Evolutionary conservation across 2,113 vertebrate genomes (phyloP), one percentile per base, ranked within the genome.

Genomic region (Pleuronectes platessa): DNA sequence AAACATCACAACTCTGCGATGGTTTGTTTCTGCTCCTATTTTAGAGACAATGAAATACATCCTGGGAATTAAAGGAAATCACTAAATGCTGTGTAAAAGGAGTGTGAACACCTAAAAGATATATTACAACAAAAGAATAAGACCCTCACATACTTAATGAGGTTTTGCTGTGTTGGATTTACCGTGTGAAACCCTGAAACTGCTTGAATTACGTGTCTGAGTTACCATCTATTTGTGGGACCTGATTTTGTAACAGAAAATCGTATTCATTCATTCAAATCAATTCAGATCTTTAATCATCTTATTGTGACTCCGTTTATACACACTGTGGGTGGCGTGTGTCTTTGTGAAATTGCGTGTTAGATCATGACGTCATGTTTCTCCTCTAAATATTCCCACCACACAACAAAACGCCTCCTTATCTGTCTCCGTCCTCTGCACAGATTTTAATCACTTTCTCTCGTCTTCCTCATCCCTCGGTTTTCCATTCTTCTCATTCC

Each of bases 211-310:
- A 31, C 27, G 27, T 31, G 5, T 31, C 27, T 31, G 27, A 7
- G 27, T 31, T 31, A 31, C 27, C 5, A 5, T 53, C 51, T 53
- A 53, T 53, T 53, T 21, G 20, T 20, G 51, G 51, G 51, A 53
- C 13, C 18, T 53, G 51, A 51, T 78, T 77, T 64, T 61, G 18
- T 6, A 35, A 15, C 14, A n/a, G 24, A 23, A 74, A 61, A 75
- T 86, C 6, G 37, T 68, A 74, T 79, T 71, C 42, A 85, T 83
- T 71, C 61, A 86, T 86, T 82, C 59, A 60, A 79, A 81, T 85
- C 9, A 26, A 66, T 84, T 82, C 81, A 63, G 23, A 71, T 80
- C 56, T 58, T 58, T 74, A 79, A 81, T 84, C 78, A 67, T 79
- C 76, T 76, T 71, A 79, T 26, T 64, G 69, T 31, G 37, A 67